These are phyloP conservation scores for Trematocara zebra DNA, from an alignment of 2,113 vertebrate species.

Conservation along the genomic window DNA sequence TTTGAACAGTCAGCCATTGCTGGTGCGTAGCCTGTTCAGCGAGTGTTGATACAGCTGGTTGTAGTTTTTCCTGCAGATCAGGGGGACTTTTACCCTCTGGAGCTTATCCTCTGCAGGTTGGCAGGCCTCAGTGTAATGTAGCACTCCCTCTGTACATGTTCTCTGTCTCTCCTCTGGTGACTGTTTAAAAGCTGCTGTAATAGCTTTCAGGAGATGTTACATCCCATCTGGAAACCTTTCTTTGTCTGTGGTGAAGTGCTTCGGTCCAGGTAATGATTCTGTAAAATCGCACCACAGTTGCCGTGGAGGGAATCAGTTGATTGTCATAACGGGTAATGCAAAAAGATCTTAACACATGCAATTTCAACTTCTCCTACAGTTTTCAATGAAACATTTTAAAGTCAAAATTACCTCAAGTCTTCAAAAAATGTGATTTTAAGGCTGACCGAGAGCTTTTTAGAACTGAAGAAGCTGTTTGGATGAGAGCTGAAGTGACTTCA, in stretches of 20 bases:
- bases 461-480: not conserved
- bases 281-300: not conserved
- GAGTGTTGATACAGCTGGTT: constrained; percentile 63
- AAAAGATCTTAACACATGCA: not conserved
- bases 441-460: rapidly evolving
- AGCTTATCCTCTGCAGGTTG: constrained; percentile 29
- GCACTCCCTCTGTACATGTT: constrained; percentile 16
- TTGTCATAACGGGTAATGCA: not conserved
- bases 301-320: not conserved
- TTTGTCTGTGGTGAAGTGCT: not conserved
- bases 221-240: not conserved
- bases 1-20: not conserved
- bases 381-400: not conserved
- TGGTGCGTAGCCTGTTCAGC: not conserved
- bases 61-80: constrained; percentile 30
- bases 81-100: constrained; percentile 23
- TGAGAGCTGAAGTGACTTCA: not conserved
- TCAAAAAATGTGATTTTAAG: not conserved
- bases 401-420: not conserved
- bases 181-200: constrained; percentile 17
- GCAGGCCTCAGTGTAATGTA: constrained; percentile 23
- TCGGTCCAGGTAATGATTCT: not conserved
- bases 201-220: not conserved
- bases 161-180: constrained; percentile 15
- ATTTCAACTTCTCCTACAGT: not conserved